A percentile compares a stretch with the other conserved stretches of the same genome.
phyloP scores from a whole-genome alignment of 2,797 vertebrate species.

The Lacerta bilineata region DNA sequence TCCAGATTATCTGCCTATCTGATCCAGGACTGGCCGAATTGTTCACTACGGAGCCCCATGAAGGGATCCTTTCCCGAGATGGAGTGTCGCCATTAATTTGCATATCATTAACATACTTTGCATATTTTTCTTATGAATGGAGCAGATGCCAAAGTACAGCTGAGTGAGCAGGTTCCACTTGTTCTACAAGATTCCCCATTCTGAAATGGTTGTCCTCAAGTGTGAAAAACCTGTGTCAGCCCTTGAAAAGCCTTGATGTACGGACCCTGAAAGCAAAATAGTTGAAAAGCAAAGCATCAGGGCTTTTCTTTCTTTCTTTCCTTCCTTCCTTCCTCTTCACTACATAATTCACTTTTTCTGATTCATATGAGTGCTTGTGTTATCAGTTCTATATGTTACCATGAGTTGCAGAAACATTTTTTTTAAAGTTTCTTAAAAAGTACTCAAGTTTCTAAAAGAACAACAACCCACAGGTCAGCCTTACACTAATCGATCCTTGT shows the following conservation, averaged over 20 bases:
- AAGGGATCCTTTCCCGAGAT: background rate
- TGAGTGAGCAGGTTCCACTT: slow-evolving; percentile 24
- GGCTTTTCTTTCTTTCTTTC: background rate
- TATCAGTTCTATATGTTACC: background rate
- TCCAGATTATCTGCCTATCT: background rate
- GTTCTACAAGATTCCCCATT: slow-evolving; percentile 17
- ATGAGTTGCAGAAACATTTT: background rate
- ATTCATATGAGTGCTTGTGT: background rate
- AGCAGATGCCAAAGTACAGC: slow-evolving; percentile 44
- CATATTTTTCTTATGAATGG: slow-evolving; percentile 17
- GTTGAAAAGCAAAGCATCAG: background rate
- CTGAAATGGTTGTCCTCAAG: slow-evolving; percentile 21
- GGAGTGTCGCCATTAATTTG: slow-evolving; percentile 6
- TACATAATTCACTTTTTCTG: background rate
- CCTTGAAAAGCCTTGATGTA: slow-evolving; percentile 11
- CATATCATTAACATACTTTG: slow-evolving; percentile 15
- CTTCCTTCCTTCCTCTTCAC: background rate
- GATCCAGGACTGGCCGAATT: too few species aligned
- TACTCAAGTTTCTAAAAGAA: too few species aligned
- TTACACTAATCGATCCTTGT: background rate
- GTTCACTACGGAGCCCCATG: background rate
- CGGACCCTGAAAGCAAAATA: background rate
- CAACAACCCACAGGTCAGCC: background rate
- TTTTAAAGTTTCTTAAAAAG: background rate
- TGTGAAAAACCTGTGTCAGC: slow-evolving; percentile 10